These are phyloP conservation scores for Hypotaenidia okinawae DNA, from an alignment of 2,797 vertebrate species.

Conservation along the genomic window DNA sequence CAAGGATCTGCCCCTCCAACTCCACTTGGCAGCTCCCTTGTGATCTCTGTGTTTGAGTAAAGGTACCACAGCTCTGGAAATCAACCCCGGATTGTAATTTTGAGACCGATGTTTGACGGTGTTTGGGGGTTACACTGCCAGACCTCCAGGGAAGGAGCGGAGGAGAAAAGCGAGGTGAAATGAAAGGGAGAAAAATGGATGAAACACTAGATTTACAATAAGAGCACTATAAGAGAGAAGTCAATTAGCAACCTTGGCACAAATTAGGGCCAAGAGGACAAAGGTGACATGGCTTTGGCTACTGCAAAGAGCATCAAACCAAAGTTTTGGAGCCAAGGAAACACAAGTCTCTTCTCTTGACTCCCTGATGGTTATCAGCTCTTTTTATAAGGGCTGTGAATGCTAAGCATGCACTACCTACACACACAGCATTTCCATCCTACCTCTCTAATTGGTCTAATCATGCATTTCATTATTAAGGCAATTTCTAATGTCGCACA, in stretches of 20 bases:
- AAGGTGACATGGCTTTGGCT: background rate
- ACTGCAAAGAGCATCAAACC: background rate
- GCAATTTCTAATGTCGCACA: conserved; percentile 24
- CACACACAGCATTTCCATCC: background rate
- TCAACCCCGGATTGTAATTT: background rate
- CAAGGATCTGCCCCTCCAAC: background rate
- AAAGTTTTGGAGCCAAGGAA: background rate
- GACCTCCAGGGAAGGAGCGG: background rate
- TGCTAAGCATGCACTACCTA: background rate
- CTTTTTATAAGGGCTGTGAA: background rate
- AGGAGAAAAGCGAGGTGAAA: background rate
- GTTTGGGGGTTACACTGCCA: background rate
- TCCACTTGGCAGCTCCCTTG: background rate
- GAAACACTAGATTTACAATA: accelerated
- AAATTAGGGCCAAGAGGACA: background rate
- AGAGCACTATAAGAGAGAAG: accelerated
- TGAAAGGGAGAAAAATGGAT: background rate
- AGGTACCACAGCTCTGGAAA: background rate
- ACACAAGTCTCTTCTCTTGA: background rate
- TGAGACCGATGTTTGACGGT: accelerated
- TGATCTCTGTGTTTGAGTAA: accelerated
- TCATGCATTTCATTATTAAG: conserved; percentile 22
- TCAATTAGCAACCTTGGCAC: background rate
- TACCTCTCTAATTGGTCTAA: conserved; percentile 16
- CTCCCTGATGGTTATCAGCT: background rate